These are phyloP conservation scores for Rhamphomyia laevipes DNA, from an alignment of 2,888 invertebrate species.

Conservation along the genomic window DNA sequence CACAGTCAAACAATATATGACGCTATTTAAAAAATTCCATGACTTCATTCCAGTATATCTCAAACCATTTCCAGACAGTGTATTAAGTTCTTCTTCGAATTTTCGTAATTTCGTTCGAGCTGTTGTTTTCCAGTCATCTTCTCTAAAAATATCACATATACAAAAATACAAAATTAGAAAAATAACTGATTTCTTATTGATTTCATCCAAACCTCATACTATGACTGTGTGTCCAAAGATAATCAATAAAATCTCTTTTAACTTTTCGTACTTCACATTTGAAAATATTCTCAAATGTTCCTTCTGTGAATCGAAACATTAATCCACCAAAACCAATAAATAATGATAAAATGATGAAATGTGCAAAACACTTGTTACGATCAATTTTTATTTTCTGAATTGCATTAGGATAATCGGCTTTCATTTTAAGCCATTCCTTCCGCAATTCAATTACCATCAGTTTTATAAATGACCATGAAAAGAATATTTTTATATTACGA, in stretches of 20 bases:
- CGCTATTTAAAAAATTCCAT: constrained; percentile 80
- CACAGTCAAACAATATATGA: constrained; percentile 75
- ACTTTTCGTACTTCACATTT: constrained; percentile 81
- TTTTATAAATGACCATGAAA: constrained; percentile 28
- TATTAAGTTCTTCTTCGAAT: constrained; percentile 77
- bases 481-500: constrained; percentile 13
- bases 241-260: constrained; percentile 74
- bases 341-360: constrained; percentile 55
- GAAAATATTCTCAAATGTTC: constrained; percentile 72
- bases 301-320: constrained; percentile 71
- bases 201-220: constrained; percentile 46
- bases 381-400: constrained; percentile 42
- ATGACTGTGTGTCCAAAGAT: constrained; percentile 70
- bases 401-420: constrained; percentile 45
- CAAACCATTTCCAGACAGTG: constrained; percentile 73
- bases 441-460: constrained; percentile 38
- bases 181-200: neutral
- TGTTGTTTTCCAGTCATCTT: constrained; percentile 83
- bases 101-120: constrained; percentile 67
- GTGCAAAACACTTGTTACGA: constrained; percentile 55
- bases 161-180: neutral
- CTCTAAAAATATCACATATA: constrained; percentile 40
- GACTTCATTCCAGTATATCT: constrained; percentile 74
- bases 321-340: constrained; percentile 70
- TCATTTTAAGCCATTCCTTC: constrained; percentile 47